A percentile compares a stretch with the other conserved stretches of the same genome.
Evolutionary conservation across 2,113 vertebrate genomes (phyloP).

Genomic region (Myotis lucifugus): DNA sequence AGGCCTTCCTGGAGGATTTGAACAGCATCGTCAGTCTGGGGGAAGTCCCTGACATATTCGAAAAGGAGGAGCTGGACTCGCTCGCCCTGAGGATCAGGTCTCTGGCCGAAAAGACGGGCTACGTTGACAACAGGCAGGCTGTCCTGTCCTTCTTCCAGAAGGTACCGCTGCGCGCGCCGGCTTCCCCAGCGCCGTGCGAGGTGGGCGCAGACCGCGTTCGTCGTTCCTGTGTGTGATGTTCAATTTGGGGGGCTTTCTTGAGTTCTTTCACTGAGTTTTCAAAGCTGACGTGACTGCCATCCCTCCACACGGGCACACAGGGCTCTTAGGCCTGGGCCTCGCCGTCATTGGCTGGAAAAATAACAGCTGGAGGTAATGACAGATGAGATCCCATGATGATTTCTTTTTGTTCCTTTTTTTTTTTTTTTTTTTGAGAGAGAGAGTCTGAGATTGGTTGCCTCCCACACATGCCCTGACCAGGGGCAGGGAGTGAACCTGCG

Average conservation of each 20-base stretch:
- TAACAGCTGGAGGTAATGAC: neutral
- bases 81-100: constrained; percentile 61
- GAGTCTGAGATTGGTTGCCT: no score
- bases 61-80: constrained; percentile 78
- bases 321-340: neutral
- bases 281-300: neutral
- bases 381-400: neutral
- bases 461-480: no score
- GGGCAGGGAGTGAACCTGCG: no score
- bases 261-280: neutral
- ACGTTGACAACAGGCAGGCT: constrained; percentile 49
- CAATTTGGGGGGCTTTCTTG: neutral
- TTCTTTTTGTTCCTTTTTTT: no score
- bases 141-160: constrained; percentile 78
- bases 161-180: constrained; percentile 28
- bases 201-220: no score
- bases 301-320: neutral
- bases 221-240: neutral
- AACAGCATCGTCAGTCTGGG: constrained; percentile 76
- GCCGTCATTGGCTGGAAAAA: no score
- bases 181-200: no score
- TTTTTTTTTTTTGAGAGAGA: no score
- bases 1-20: constrained; percentile 78
- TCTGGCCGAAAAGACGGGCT: constrained; percentile 10
- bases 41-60: constrained; percentile 75